Evolutionary conservation across 2,888 invertebrate species (phyloP), one percentile per base, ranked within the genome.

Genomic region (Dicroscelio sp.): DNA sequence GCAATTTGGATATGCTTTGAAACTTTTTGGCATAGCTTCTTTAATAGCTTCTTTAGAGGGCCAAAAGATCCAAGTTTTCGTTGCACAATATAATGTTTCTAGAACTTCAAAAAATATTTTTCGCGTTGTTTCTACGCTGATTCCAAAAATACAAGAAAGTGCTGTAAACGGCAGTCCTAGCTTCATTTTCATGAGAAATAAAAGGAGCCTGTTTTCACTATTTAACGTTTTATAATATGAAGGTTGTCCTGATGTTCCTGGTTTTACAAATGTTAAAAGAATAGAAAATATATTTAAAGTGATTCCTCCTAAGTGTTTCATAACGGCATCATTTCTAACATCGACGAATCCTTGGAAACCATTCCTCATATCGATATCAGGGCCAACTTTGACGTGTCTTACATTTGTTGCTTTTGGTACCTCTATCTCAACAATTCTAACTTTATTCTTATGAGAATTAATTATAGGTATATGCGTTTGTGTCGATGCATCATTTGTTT

Each of bases 181-280:
- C 80, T 90, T 92, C 52, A 92, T 76, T 48, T 87, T 88, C 65
- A 91, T 84, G 4, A 92, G 48, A 33, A 89, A 92, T 14, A 91
- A 52, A 2, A 92, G 63, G 17, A 89, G 33, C 38, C 86, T 23
- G 48, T 91, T 30, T 76, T 90, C 87, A 35, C 43, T 25, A 20
- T 17, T n/a, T 17, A 92, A 25, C 1, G 23, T 83, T 33, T 48
- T 83, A 63, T 63, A 63, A 63, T 63, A 10, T 17, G 20, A 27
- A 33, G 73, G 23, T 75, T 30, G 30, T 75, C 48, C 30, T 55
- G n/a, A n/a, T n/a, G n/a, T n/a, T n/a, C n/a, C n/a, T n/a, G n/a
- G n/a, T n/a, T n/a, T n/a, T n/a, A n/a, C n/a, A n/a, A n/a, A n/a
- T n/a, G n/a, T n/a, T n/a, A n/a, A n/a, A n/a, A n/a, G n/a, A n/a